Percentiles rank a stretch among this genome's conserved stretches.
Evolutionary conservation across 1,140 invertebrate genomes (phyloP).

Genomic region (Heliothis subflexa): DNA sequence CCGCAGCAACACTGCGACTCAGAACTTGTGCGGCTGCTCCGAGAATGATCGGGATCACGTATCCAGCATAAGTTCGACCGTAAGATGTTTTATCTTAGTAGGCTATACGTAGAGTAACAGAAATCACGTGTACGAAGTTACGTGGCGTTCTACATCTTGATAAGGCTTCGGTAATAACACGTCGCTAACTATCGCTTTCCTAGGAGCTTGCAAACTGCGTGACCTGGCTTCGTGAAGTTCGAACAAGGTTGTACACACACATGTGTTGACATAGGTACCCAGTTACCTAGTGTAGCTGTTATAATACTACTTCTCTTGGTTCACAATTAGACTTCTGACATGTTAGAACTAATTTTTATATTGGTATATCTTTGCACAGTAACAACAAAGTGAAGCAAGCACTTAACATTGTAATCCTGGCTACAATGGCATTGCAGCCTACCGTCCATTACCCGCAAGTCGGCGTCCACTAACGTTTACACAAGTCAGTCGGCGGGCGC

Average conservation of each 20-base stretch:
- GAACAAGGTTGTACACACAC: background rate
- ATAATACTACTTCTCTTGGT: no score
- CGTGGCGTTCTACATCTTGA: conserved; percentile 1
- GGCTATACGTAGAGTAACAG: conserved; percentile 7
- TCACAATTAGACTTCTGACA: no score
- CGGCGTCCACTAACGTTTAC: conserved; percentile 4
- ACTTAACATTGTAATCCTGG: background rate
- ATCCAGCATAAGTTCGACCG: conserved; percentile 6
- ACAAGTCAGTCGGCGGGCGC: background rate
- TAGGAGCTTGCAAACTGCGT: conserved; percentile 12
- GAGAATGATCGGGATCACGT: conserved; percentile 35
- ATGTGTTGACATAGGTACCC: no score
- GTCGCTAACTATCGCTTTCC: conserved; percentile 16
- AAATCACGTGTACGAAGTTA: conserved; percentile 21
- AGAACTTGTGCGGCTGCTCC: conserved; percentile 10
- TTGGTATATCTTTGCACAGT: no score
- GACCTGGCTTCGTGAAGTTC: background rate
- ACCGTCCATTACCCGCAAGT: background rate
- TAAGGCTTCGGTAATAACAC: conserved; percentile 16
- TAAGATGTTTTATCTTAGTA: conserved; percentile 22
- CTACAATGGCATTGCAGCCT: background rate
- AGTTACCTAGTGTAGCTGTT: no score
- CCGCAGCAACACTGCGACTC: background rate
- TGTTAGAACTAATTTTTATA: no score
- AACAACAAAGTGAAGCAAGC: background rate